Evolutionary conservation across 2,113 vertebrate genomes (phyloP).

Genomic region (Raja brachyura): DNA sequence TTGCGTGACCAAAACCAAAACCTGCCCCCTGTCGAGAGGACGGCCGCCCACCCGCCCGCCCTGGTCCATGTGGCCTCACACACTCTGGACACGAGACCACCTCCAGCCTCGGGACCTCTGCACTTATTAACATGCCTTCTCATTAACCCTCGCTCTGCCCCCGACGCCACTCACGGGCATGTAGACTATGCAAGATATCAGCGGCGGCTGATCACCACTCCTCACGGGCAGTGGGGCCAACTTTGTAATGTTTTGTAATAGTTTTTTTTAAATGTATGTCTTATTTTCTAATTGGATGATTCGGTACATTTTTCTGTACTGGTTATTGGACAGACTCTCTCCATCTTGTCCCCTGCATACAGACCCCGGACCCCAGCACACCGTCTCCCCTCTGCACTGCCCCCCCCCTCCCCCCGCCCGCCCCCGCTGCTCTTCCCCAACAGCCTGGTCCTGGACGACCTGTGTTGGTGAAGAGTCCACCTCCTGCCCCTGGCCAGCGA

Average conservation of each 20-base stretch:
- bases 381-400: background rate
- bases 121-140: slow-evolving; percentile 2
- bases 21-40: no score
- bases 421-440: no score
- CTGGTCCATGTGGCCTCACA: no score
- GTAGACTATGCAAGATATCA: slow-evolving; percentile 22
- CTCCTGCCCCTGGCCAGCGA: no score
- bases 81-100: no score
- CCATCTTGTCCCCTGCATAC: background rate
- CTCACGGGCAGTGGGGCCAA: background rate
- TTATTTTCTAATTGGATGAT: slow-evolving; percentile 12
- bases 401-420: no score
- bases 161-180: background rate
- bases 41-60: no score
- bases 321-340: background rate
- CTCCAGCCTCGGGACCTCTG: background rate
- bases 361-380: background rate
- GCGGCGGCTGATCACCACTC: background rate
- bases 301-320: slow-evolving; percentile 4
- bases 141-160: background rate
- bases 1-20: no score
- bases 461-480: no score
- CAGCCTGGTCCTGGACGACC: no score
- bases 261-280: slow-evolving; percentile 12
- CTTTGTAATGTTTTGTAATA: slow-evolving; percentile 25